Evolutionary conservation across 2,113 vertebrate species (phyloP).

Genomic region (Spilogale gracilis): DNA sequence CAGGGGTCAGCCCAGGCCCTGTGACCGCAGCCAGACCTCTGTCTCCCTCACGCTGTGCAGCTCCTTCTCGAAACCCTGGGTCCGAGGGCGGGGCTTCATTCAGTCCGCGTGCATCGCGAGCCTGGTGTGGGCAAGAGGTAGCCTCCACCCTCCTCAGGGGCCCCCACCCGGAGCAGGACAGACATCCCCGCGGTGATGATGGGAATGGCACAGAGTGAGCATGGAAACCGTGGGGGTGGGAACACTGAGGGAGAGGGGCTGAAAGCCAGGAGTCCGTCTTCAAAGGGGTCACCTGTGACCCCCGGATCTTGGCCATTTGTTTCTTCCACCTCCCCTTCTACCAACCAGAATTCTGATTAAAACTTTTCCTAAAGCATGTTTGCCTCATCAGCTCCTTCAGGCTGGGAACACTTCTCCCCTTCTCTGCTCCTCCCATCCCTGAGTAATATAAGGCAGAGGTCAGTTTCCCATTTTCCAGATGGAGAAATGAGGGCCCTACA

Average conservation of each 20-base stretch:
- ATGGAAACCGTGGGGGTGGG: not conserved
- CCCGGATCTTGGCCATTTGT: not conserved
- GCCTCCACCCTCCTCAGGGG: not conserved
- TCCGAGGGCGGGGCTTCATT: accelerated
- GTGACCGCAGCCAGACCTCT: not conserved
- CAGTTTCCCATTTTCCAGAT: not conserved
- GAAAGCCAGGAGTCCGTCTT: no score
- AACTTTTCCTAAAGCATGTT: not conserved
- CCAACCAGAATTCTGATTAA: not conserved
- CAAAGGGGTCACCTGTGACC: not conserved
- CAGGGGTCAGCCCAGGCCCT: not conserved
- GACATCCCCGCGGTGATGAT: not conserved
- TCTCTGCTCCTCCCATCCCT: not conserved
- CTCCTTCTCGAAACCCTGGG: not conserved
- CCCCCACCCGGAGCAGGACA: not conserved
- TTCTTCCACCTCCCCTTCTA: not conserved
- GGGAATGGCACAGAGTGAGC: not conserved
- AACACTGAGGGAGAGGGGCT: not conserved
- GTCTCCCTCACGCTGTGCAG: not conserved
- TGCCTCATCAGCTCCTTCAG: not conserved
- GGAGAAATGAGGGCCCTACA: not conserved
- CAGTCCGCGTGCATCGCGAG: accelerated
- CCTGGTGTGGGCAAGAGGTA: accelerated
- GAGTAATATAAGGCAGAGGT: not conserved
- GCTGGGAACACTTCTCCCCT: not conserved